Evolutionary conservation across 1,140 invertebrate species (phyloP), one percentile per base, ranked within the genome.

Genomic region (Leptinotarsa texana): DNA sequence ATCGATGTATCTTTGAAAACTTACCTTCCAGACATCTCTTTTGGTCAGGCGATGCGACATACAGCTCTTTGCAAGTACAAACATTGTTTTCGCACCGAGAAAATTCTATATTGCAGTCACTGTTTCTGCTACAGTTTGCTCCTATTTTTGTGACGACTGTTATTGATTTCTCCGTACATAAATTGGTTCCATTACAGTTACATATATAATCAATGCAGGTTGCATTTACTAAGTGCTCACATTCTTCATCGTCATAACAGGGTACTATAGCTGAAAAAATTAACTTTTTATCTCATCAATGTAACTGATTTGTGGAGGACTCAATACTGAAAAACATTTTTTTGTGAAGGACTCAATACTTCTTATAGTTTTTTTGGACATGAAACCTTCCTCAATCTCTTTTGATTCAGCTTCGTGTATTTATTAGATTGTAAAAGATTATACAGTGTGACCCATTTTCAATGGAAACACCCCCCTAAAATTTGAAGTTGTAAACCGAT

Each of bases 21-120:
- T 71, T 71, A 71, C 69, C 27, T 4, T 24, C 27, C 61, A 71
- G 61, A 71, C 69, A 71, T 6, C 18, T 71, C 61, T 62, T 71
- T n/a, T 13, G 21, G 61, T 61, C 49, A 3, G 69, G 21, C 5
- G 69, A 71, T 22, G 21, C n/a, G 4, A 71, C 69, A 61, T 61
- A 62, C 17, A 22, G 24, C 13, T 57, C 24, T 24, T 24, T 71
- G 51, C 69, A 71, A 22, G 11, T 24, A 33, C 69, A 71, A 61
- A 24, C 61, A 27, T 24, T 18, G 13, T 61, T 24, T 4, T 3
- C 6, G 17, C 69, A 71, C 27, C 27, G 13, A n/a, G 69, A 48
- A 57, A 24, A 17, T 15, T 71, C 69, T n/a, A 71, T 71, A 3
- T 71, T 71, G 17, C 69, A 71, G n/a, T 71, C 51, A 21, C 57